phyloP scores from a whole-genome alignment of 2,888 invertebrate species.

The Lydus trimaculatus region DNA sequence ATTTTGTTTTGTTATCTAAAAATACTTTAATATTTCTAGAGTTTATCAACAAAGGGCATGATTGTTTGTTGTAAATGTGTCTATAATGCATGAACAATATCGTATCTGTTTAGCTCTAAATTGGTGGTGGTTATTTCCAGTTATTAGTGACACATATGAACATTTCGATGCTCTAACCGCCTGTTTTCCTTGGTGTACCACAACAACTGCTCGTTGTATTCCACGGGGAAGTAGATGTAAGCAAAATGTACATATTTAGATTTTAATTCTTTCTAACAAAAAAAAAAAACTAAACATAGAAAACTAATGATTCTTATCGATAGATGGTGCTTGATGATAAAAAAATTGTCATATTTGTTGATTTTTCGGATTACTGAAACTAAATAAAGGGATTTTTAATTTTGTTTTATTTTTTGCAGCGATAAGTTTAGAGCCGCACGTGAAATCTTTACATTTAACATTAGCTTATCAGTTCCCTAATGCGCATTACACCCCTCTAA shows the following conservation, averaged over 20 bases:
- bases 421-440: conserved; percentile 78
- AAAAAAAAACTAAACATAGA: too few relatives aligned
- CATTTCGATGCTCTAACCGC: conserved; percentile 78
- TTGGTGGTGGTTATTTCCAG: conserved; percentile 62
- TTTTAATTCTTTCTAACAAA: neutral
- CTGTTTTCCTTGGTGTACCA: conserved; percentile 79
- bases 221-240: conserved; percentile 71
- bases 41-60: conserved; percentile 9
- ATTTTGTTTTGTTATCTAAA: neutral
- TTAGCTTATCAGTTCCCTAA: conserved; percentile 87
- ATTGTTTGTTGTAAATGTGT: conserved; percentile 7
- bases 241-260: conserved; percentile 42
- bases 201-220: conserved; percentile 68
- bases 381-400: neutral
- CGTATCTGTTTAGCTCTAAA: conserved; percentile 22
- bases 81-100: neutral
- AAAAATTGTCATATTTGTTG: neutral
- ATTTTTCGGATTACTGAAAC: neutral
- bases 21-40: neutral
- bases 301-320: too few relatives aligned
- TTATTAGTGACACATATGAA: conserved; percentile 76
- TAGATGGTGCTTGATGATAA: conserved; percentile 6
- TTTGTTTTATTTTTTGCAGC: conserved; percentile 62
- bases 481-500: conserved; percentile 74
- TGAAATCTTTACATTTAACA: conserved; percentile 86